Evolutionary conservation across 2,888 invertebrate genomes (phyloP).

Genomic region (Leptinotarsa haldemani): DNA sequence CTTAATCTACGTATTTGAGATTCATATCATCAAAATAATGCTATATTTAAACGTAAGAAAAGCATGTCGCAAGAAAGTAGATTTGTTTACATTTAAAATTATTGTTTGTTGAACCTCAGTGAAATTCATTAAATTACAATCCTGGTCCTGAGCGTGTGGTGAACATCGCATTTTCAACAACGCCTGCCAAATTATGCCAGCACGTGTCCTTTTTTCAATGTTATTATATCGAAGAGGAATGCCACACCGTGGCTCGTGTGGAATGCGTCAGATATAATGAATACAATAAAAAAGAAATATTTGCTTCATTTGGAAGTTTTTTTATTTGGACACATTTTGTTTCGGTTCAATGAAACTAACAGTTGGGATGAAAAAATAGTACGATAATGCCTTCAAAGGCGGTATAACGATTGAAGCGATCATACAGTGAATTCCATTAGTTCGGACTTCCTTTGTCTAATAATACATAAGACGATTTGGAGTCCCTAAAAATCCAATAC

Average conservation of each 20-base stretch:
- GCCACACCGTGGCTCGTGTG: background rate
- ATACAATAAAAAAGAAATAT: background rate
- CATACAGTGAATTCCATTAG: too few species aligned
- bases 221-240: background rate
- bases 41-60: constrained; percentile 2
- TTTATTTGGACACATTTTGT: too few species aligned
- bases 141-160: background rate
- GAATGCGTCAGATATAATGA: background rate
- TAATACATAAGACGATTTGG: too few species aligned
- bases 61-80: constrained; percentile 1
- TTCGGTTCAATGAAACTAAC: too few species aligned
- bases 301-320: too few species aligned
- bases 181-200: background rate
- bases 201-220: constrained; percentile 6
- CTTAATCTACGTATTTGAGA: background rate
- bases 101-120: constrained; percentile 3
- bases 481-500: too few species aligned
- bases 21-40: constrained; percentile 5
- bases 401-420: too few species aligned
- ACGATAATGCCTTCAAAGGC: too few species aligned
- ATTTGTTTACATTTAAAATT: background rate
- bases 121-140: background rate
- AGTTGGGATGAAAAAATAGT: too few species aligned
- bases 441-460: too few species aligned
- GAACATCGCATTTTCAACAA: background rate